Percentiles rank a stretch among this genome's conserved stretches.
phyloP scores from a whole-genome alignment of 2,113 vertebrate genomes.

The Colossoma macropomum region DNA sequence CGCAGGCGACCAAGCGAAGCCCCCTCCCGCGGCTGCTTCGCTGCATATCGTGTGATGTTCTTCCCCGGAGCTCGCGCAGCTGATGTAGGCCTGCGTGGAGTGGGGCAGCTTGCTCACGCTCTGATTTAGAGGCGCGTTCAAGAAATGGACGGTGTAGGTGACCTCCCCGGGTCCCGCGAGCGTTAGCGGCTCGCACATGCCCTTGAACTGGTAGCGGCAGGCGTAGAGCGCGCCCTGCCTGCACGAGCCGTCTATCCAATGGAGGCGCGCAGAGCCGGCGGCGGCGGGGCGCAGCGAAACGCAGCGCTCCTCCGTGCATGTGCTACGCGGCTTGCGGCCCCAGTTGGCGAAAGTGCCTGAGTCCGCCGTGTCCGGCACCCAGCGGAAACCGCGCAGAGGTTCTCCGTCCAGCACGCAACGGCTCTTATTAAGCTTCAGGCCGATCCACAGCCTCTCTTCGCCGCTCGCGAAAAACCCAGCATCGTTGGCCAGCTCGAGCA shows the following conservation, averaged over 20 bases:
- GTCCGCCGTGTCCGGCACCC: slow-evolving; percentile 63
- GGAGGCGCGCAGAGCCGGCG: slow-evolving; percentile 45
- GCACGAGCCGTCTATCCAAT: slow-evolving; percentile 68
- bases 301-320: slow-evolving; percentile 74
- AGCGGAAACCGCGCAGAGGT: slow-evolving; percentile 71
- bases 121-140: slow-evolving; percentile 36
- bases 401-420: slow-evolving; percentile 47
- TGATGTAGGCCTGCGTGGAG: slow-evolving; percentile 65
- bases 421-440: slow-evolving; percentile 64
- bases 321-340: slow-evolving; percentile 66
- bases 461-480: not conserved
- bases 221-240: slow-evolving; percentile 55
- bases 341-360: slow-evolving; percentile 73
- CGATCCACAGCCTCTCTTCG: slow-evolving; percentile 69
- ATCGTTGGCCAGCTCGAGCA: slow-evolving; percentile 57
- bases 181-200: slow-evolving; percentile 73
- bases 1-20: slow-evolving; percentile 60
- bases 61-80: slow-evolving; percentile 39
- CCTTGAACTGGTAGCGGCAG: slow-evolving; percentile 74
- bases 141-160: slow-evolving; percentile 69
- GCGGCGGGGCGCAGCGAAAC: slow-evolving; percentile 51
- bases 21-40: not conserved
- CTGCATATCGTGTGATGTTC: slow-evolving; percentile 5
- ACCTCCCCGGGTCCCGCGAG: slow-evolving; percentile 61
- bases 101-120: slow-evolving; percentile 63